Evolutionary conservation across 2,888 invertebrate species (phyloP).

Genomic region (Ophioninae sp.): DNA sequence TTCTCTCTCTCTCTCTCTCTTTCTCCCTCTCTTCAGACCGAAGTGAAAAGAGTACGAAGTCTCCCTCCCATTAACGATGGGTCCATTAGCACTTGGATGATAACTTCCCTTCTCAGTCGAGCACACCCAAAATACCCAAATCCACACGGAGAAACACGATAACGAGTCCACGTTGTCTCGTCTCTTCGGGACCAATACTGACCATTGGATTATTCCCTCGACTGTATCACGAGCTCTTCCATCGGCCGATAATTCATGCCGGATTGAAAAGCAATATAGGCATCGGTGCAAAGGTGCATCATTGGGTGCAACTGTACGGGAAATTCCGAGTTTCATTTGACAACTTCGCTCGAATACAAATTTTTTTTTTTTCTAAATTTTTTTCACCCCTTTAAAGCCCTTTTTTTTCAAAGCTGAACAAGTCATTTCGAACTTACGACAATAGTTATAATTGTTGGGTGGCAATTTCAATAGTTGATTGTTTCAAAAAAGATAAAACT

Average conservation of each 20-base stretch:
- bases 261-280: not conserved
- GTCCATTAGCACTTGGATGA: constrained; percentile 66
- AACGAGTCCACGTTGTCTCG: not conserved
- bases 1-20: not conserved
- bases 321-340: not conserved
- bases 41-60: constrained; percentile 20
- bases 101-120: constrained; percentile 58
- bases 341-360: too few species aligned
- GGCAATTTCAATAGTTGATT: too few species aligned
- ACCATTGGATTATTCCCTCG: not conserved
- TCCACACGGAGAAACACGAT: not conserved
- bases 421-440: too few species aligned
- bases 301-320: not conserved
- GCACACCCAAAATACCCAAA: not conserved
- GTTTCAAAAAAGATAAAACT: too few species aligned
- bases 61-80: constrained; percentile 45
- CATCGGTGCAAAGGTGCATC: not conserved
- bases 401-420: too few species aligned
- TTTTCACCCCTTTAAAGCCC: too few species aligned
- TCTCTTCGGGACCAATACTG: not conserved
- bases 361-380: too few species aligned
- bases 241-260: not conserved
- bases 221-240: not conserved
- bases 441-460: too few species aligned
- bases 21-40: not conserved